Evolutionary conservation across 2,113 vertebrate genomes (phyloP).

Genomic region (Microtus montanus): DNA sequence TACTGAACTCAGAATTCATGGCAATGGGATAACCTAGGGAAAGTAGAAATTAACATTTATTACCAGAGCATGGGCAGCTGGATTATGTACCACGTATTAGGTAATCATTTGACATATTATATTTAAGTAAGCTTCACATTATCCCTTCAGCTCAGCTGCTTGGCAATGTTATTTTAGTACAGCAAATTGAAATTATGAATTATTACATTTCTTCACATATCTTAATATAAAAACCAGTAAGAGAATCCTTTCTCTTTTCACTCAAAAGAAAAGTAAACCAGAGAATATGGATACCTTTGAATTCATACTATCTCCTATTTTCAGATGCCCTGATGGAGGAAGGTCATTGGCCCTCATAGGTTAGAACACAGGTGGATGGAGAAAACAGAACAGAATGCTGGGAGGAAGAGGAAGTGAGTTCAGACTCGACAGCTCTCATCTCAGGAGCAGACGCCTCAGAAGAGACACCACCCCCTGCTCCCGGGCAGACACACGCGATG

Average conservation of each 20-base stretch:
- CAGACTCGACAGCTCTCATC: no score
- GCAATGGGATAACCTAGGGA: neutral
- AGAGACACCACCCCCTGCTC: no score
- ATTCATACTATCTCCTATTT: rapidly evolving
- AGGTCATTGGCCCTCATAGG: no score
- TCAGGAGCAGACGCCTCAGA: no score
- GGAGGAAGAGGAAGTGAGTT: no score
- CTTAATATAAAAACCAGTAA: neutral
- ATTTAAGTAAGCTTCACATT: neutral
- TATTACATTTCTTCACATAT: neutral
- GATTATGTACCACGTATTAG: neutral
- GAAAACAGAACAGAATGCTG: no score
- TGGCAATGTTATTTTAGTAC: neutral
- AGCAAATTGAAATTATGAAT: neutral
- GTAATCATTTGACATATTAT: neutral
- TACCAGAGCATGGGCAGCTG: neutral
- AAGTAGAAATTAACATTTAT: neutral
- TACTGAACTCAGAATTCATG: neutral
- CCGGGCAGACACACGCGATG: no score
- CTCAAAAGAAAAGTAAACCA: neutral
- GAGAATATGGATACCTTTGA: neutral
- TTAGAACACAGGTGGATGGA: no score
- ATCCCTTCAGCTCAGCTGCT: neutral
- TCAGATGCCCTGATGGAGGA: neutral
- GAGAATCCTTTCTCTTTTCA: neutral